Base-by-base conservation (phyloP, 2,113 vertebrate genomes). In the Megaceryle maxima region DNA sequence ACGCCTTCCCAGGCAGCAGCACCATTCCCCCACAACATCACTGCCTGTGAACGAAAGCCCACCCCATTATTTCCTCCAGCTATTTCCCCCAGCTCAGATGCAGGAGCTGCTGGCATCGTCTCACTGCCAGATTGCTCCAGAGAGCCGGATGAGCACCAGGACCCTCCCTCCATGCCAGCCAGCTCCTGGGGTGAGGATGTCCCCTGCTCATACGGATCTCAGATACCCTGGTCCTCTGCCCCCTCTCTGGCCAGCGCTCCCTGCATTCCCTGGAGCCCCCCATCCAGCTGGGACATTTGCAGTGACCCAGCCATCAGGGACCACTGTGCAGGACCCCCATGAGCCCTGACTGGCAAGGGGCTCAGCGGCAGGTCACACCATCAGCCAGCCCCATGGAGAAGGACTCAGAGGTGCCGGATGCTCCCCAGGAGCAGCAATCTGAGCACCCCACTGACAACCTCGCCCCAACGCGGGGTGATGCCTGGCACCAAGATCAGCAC, bases 391-490 rank as follows among this genome's bases (percentile, higher is more conserved):
- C 63, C 5, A 18, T 3, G 3, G 57, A 31, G 53, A 72, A 72
- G 31, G 51, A 16, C 37, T 9, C 24, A 2, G 29, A 80, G 19
- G 48, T 8, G 11, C 64, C 1, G 4, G 41, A 69, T 5, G 35
- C 35, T 57, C 74, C 37, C 73, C 31, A 51, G 7, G 0, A 28
- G 51, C 64, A 31, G 90, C 76, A 63, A 46, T 37, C 90, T 33
- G 73, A 75, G 87, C n/a, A 0, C 43, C 60, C 29, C 91, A 17
- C 50, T 44, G 75, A 22, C 2, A 3, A 35, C 37, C 68, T n/a
- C 3, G 1, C 12, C 43, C 22, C 53, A 6, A 18, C 2, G 2
- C 1, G 18, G 53, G 35, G n/a, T 14, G 21, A 18, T 11, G 16
- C 19, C 11, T 5, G 10, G 63, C 59, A 68, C 31, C 1, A 2